A percentile compares a stretch with the other conserved stretches of the same genome.
Conservation (phyloP, 2,113 vertebrate species). For the human region DNA sequence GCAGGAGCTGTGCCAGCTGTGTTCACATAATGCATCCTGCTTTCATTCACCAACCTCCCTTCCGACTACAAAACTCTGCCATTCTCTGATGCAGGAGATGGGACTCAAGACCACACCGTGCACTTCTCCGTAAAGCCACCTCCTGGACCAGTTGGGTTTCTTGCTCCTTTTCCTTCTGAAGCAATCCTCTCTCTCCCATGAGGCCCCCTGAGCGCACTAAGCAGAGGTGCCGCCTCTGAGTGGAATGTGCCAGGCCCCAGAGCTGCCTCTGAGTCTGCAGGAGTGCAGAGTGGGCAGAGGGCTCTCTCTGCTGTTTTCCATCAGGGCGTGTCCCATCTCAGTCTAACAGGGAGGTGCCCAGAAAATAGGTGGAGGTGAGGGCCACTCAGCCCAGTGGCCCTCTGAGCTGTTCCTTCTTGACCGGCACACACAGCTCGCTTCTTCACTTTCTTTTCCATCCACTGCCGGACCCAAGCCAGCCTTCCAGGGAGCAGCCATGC, state of each 20-base stretch:
- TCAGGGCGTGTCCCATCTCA: neutral
- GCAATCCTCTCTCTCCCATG: neutral
- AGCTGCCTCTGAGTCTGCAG: neutral
- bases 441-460: neutral
- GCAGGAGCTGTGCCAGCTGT: neutral
- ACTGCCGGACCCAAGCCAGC: rapidly evolving
- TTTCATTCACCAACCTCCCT: too few relatives aligned
- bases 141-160: neutral
- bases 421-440: rapidly evolving
- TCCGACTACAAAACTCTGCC: rapidly evolving
- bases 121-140: neutral
- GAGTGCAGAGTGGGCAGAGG: neutral
- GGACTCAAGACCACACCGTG: neutral
- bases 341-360: neutral
- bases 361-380: neutral
- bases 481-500: conserved; percentile 79
- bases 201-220: neutral
- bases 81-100: neutral
- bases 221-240: neutral
- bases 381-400: neutral
- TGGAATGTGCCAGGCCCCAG: neutral
- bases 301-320: neutral
- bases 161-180: neutral
- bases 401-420: neutral
- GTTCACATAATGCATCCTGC: rapidly evolving